These are phyloP conservation scores for Xiphophorus maculatus DNA, from an alignment of 2,113 vertebrate species.

Conservation along the genomic window DNA sequence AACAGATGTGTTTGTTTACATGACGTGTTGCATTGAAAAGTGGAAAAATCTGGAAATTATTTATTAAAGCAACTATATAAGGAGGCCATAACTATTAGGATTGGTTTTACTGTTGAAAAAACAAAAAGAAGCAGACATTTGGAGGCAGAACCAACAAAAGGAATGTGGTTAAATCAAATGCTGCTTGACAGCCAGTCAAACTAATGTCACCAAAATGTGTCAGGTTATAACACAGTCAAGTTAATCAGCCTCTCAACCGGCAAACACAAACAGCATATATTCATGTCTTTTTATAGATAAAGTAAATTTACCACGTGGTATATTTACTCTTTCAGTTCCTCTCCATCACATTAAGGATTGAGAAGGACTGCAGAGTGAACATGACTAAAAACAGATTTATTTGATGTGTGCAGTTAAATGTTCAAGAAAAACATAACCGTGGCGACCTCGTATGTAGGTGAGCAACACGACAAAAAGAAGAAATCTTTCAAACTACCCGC, in stretches of 20 bases:
- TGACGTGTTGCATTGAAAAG: neutral
- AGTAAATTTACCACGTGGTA: neutral
- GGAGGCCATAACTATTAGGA: neutral
- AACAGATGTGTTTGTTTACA: neutral
- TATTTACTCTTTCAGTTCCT: neutral
- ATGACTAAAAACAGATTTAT: neutral
- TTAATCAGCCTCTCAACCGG: neutral
- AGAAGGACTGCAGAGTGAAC: neutral
- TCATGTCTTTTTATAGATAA: neutral
- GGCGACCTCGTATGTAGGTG: neutral
- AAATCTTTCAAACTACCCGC: neutral
- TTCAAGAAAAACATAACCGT: neutral
- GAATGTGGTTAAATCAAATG: neutral
- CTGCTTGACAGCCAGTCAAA: neutral
- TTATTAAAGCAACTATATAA: neutral
- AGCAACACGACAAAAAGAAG: neutral
- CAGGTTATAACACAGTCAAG: neutral
- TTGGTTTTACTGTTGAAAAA: neutral
- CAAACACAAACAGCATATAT: neutral
- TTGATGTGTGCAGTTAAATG: no score
- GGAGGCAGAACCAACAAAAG: neutral
- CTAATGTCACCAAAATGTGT: neutral
- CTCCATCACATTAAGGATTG: no score
- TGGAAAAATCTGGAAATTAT: neutral
- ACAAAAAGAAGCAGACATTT: no score